Conservation (phyloP, 1,140 invertebrate genomes). For the Drosophila ananassae region DNA sequence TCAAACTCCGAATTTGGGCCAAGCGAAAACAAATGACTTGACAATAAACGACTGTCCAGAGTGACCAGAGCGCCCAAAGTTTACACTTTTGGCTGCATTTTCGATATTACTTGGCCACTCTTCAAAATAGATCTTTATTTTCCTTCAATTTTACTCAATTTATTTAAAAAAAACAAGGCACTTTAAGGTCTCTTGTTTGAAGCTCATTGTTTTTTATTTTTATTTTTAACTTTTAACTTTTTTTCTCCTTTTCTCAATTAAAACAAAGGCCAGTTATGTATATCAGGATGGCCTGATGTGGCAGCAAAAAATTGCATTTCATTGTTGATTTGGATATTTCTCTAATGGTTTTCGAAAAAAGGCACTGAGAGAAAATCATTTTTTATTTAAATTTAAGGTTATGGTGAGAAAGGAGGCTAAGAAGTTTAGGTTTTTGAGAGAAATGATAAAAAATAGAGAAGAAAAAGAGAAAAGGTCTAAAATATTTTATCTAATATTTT, state of each 20-base stretch:
- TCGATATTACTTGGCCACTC: background rate
- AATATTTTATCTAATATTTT: no score
- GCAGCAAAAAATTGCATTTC: constrained; percentile 38
- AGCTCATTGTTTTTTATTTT: background rate
- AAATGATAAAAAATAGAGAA: no score
- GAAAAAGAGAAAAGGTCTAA: no score
- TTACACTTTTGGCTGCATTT: constrained; percentile 7
- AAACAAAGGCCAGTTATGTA: constrained; percentile 5
- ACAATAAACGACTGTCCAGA: constrained; percentile 40
- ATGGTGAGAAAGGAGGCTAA: background rate
- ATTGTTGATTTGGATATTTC: constrained; percentile 61
- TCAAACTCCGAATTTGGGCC: constrained; percentile 67
- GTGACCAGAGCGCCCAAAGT: no score
- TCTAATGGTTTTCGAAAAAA: constrained; percentile 26
- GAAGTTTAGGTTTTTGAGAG: background rate
- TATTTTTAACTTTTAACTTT: constrained; percentile 3
- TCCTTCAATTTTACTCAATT: background rate
- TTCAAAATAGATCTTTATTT: background rate
- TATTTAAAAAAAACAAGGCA: background rate
- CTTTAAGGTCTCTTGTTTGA: no score
- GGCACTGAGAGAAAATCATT: background rate
- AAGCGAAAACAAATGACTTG: constrained; percentile 57
- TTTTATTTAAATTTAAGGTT: no score
- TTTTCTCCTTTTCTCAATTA: constrained; percentile 8
- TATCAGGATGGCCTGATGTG: constrained; percentile 2